Evolutionary conservation across 2,888 invertebrate species (phyloP).

Genomic region (Andrena chrysosceles): DNA sequence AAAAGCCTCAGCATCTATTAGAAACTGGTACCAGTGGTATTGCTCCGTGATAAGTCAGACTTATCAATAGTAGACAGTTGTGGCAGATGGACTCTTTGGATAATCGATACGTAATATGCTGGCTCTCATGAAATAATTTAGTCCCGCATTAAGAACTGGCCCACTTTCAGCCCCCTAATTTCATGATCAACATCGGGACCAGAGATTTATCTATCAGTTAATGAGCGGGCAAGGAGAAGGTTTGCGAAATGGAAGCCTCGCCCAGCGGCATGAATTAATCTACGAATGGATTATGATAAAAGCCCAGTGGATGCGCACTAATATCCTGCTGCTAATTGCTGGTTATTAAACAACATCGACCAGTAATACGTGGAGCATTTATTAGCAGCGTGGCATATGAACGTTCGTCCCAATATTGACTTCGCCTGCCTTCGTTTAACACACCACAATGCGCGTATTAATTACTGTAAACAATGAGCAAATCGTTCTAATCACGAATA

Average conservation of each 20-base stretch:
- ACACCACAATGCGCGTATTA: slow-evolving; percentile 62
- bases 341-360: slow-evolving; percentile 63
- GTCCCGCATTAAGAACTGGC: not conserved
- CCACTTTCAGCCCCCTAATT: not conserved
- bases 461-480: slow-evolving; percentile 72
- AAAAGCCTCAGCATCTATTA: too few relatives aligned
- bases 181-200: not conserved
- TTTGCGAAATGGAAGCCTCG: slow-evolving; percentile 9
- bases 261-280: slow-evolving; percentile 70
- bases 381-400: slow-evolving; percentile 32
- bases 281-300: slow-evolving; percentile 74
- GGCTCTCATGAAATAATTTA: too few relatives aligned
- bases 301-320: slow-evolving; percentile 66
- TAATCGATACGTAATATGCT: too few relatives aligned
- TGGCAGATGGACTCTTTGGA: too few relatives aligned
- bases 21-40: too few relatives aligned
- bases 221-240: slow-evolving; percentile 10
- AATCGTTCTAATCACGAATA: slow-evolving; percentile 74
- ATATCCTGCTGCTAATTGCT: slow-evolving; percentile 75
- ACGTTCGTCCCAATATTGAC: slow-evolving; percentile 57
- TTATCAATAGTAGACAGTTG: too few relatives aligned
- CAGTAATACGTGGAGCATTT: slow-evolving; percentile 64
- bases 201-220: slow-evolving; percentile 1
- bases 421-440: slow-evolving; percentile 36
- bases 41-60: too few relatives aligned